phyloP scores from a whole-genome alignment of 2,888 invertebrate species.

The Pimpla rufipes region DNA sequence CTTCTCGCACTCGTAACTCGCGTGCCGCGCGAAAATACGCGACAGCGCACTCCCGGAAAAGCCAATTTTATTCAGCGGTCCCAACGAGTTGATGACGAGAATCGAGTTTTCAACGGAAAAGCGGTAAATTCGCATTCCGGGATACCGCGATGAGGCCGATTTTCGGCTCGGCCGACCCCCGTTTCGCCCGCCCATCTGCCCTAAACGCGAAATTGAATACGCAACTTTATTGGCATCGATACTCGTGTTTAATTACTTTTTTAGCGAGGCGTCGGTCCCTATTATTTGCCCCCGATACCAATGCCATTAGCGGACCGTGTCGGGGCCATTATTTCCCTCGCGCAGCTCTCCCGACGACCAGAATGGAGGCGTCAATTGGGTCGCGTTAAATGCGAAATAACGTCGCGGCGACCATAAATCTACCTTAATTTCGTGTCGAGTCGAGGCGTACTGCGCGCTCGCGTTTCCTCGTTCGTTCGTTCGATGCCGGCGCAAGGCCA shows the following conservation, averaged over 20 bases:
- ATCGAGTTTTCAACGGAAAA: no score
- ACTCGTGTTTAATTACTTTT: conserved; percentile 27
- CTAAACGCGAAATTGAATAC: conserved; percentile 8
- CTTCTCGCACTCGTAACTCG: no score
- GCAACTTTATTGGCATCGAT: conserved; percentile 12
- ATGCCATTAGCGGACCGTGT: conserved; percentile 29
- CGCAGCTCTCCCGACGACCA: conserved; percentile 5
- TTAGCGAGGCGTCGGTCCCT: conserved; percentile 8
- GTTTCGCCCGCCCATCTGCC: no score
- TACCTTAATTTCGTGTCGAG: conserved; percentile 77
- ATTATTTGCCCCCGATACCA: conserved; percentile 20
- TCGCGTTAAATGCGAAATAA: conserved; percentile 79
- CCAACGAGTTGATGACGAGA: neutral
- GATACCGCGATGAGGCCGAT: no score
- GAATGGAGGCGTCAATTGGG: conserved; percentile 74
- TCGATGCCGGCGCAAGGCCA: conserved; percentile 71
- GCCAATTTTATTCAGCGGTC: neutral
- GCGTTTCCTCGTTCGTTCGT: conserved; percentile 41
- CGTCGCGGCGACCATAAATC: conserved; percentile 77
- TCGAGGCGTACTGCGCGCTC: conserved; percentile 39
- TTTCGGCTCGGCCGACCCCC: no score
- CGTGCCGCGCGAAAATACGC: neutral
- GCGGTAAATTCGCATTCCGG: no score
- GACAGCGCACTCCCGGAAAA: neutral
- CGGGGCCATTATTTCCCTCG: conserved; percentile 48